Evolutionary conservation across 2,888 invertebrate species (phyloP).

Genomic region (Electrophaes corylata): DNA sequence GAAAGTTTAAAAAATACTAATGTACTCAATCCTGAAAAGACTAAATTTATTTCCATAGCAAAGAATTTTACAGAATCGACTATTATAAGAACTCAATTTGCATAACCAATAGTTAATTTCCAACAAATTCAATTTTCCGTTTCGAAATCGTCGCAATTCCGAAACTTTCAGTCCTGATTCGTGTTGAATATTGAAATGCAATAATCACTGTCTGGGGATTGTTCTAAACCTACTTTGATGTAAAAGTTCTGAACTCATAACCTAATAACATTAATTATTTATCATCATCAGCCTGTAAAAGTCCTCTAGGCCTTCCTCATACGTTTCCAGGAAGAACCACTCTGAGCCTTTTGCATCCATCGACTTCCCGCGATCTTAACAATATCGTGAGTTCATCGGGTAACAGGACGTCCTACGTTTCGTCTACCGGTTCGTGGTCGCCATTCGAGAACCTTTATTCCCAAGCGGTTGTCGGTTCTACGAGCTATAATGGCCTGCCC

Average conservation of each 20-base stretch:
- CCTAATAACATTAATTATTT: neutral
- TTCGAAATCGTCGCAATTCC: slow-evolving; percentile 29
- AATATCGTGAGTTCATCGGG: too few species aligned
- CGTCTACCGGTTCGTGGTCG: too few species aligned
- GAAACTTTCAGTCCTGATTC: slow-evolving; percentile 40
- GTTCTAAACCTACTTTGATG: neutral
- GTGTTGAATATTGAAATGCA: slow-evolving; percentile 53
- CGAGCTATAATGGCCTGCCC: too few species aligned
- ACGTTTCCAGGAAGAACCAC: too few species aligned
- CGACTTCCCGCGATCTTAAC: too few species aligned
- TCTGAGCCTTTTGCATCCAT: too few species aligned
- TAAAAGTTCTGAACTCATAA: neutral
- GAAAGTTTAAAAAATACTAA: too few species aligned
- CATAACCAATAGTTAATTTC: slow-evolving; percentile 27
- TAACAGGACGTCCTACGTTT: too few species aligned
- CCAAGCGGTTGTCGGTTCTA: too few species aligned
- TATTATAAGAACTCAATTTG: slow-evolving; percentile 15
- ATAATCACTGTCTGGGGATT: slow-evolving; percentile 44
- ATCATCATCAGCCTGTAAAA: neutral
- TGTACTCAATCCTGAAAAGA: too few species aligned
- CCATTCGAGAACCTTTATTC: too few species aligned
- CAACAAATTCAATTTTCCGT: slow-evolving; percentile 24
- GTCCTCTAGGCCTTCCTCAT: too few species aligned
- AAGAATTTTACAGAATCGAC: neutral
- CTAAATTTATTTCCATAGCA: neutral